A percentile compares a stretch with the other conserved stretches of the same genome.
These are phyloP conservation scores for Acleris emargana DNA, from an alignment of 2,888 invertebrate species.

Conservation along the genomic window DNA sequence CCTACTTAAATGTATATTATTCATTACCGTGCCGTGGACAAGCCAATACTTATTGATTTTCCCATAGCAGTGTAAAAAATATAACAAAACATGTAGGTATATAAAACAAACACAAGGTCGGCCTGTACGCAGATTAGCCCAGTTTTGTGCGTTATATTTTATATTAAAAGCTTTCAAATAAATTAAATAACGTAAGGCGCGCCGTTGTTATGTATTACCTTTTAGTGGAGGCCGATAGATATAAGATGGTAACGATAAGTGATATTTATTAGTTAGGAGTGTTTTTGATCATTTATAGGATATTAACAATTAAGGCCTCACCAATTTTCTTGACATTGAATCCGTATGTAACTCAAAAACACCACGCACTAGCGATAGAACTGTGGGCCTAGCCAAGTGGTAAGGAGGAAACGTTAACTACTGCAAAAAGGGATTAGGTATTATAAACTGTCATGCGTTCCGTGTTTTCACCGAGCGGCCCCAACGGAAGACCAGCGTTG, in stretches of 20 bases:
- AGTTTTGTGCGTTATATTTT: slow-evolving; percentile 59
- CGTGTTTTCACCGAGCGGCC: too few species aligned
- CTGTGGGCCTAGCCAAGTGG: too few species aligned
- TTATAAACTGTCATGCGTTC: too few species aligned
- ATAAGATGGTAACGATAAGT: slow-evolving; percentile 7
- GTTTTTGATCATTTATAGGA: not conserved
- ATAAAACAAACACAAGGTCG: slow-evolving; percentile 44
- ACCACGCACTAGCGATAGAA: too few species aligned
- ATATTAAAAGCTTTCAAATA: slow-evolving; percentile 76
- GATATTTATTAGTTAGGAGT: not conserved
- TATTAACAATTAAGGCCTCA: too few species aligned
- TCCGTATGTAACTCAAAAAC: too few species aligned
- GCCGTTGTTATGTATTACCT: slow-evolving; percentile 53
- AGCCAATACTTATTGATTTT: slow-evolving; percentile 16
- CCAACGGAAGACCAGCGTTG: too few species aligned
- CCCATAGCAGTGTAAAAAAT: slow-evolving; percentile 7
- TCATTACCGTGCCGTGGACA: not conserved
- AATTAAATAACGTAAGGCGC: slow-evolving; percentile 70
- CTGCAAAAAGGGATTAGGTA: too few species aligned
- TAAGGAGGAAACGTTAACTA: too few species aligned
- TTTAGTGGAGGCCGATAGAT: slow-evolving; percentile 16
- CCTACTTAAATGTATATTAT: too few species aligned
- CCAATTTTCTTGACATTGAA: too few species aligned
- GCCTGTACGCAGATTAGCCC: slow-evolving; percentile 62
- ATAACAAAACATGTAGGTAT: slow-evolving; percentile 14